A percentile compares a stretch with the other conserved stretches of the same genome.
phyloP scores from a whole-genome alignment of 2,113 vertebrate species.

The Epinephelus moara region DNA sequence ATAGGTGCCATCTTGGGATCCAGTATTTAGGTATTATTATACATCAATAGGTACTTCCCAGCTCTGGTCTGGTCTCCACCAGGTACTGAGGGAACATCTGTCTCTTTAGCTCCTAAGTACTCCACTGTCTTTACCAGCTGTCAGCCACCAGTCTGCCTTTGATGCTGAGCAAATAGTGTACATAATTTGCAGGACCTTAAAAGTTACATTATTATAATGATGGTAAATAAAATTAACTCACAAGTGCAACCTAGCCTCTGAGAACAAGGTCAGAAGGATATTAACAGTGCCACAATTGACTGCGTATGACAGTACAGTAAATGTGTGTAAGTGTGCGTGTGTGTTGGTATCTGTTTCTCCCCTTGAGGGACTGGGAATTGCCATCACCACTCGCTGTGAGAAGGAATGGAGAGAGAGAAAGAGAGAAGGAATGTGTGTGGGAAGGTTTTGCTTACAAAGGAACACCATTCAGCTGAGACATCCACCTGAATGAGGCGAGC shows the following conservation, averaged over 20 bases:
- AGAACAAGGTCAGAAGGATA: slow-evolving; percentile 39
- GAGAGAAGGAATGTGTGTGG: slow-evolving; percentile 4
- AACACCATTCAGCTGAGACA: slow-evolving; percentile 61
- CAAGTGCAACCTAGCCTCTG: neutral
- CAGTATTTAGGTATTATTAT: no score
- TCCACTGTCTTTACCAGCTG: no score
- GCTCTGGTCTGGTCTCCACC: no score
- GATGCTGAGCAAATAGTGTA: no score
- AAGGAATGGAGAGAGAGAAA: slow-evolving; percentile 15
- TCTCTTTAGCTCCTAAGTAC: no score
- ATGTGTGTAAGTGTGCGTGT: neutral
- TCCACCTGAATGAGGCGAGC: slow-evolving; percentile 65
- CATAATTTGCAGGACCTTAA: neutral
- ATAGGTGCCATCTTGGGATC: no score
- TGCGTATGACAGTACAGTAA: neutral
- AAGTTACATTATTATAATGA: neutral
- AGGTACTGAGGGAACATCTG: no score
- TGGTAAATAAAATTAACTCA: neutral
- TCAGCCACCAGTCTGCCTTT: no score
- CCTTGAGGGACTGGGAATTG: slow-evolving; percentile 36
- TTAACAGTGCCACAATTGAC: neutral
- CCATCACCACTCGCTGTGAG: slow-evolving; percentile 29
- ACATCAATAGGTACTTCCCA: no score
- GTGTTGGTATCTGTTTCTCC: slow-evolving; percentile 33
- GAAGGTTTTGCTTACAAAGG: slow-evolving; percentile 60